Base-by-base conservation (phyloP, 2,113 vertebrate genomes). In the Tragelaphus strepsiceros region DNA sequence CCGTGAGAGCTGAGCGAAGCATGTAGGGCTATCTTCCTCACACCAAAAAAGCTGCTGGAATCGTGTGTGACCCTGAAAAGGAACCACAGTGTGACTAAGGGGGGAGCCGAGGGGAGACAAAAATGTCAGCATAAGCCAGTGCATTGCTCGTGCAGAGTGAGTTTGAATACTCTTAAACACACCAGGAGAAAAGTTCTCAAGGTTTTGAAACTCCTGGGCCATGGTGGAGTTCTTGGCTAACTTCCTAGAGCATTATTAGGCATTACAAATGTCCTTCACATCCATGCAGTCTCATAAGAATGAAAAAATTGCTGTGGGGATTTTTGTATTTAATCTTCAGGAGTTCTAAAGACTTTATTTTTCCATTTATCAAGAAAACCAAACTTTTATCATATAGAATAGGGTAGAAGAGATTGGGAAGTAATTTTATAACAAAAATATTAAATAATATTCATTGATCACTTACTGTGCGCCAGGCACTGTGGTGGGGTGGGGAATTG, bases 31-130 rank as follows among this genome's bases (percentile, higher is more conserved):
- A 62, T 71, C 97, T 94, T 93, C 78, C 11, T 1, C 94, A 90
- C 89, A 96, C 98, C 90, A 58, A 77, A 97, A 96, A 91, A 96
- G 81, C 93, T 89, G 89, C 87, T 93, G 95, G 94, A 97, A 96
- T 96, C 14, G 0, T 30, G 35, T 67, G 51, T 97, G 98, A 97
- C 97, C 97, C 98, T 97, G 97, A 96, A 96, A 97, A 97, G 95
- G 97, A 91, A 67, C 96, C 17, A 64, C 43, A 12, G 53, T 81
- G 86, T 94, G 54, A n/a, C 90, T 96, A 67, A 24, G 2, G 32
- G 51, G 74, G 91, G 85, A 91, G n/a, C 32, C 64, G 13, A 82
- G 78, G 53, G 43, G 56, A 94, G 83, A 88, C 58, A 56, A 71
- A 77, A 51, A 80, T 93, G 93, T 22, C 94, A 90, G 19, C 24